These are phyloP conservation scores for Carposina sasakii DNA, from an alignment of 1,140 invertebrate species.

Conservation along the genomic window DNA sequence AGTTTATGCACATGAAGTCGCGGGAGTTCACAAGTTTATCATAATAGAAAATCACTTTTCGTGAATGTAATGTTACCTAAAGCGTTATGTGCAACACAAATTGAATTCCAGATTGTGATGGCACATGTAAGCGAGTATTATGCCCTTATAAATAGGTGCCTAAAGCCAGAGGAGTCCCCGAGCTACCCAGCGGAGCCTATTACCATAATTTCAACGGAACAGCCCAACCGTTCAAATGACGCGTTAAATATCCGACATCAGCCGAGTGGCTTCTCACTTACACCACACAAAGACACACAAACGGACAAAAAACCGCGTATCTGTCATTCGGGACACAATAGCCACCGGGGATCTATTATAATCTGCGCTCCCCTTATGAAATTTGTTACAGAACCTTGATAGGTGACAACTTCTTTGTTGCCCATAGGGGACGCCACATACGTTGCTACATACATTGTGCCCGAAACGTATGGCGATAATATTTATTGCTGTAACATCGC, in stretches of 20 bases:
- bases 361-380: conserved; percentile 47
- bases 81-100: no score
- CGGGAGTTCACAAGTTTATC: no score
- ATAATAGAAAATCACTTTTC: no score
- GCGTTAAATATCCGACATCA: conserved; percentile 57
- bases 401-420: conserved; percentile 42
- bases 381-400: conserved; percentile 60
- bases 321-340: conserved; percentile 34
- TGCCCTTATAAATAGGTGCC: no score
- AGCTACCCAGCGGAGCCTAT: no score
- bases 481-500: conserved; percentile 38
- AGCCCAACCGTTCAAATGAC: conserved; percentile 56
- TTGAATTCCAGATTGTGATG: no score
- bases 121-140: no score
- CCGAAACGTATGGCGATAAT: conserved; percentile 20
- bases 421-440: conserved; percentile 17
- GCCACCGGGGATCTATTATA: conserved; percentile 45
- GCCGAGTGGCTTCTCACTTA: conserved; percentile 39
- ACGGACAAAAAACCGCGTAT: conserved; percentile 52
- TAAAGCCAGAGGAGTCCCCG: no score
- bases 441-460: no score
- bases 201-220: conserved; percentile 52
- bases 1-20: no score
- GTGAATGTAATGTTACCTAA: no score
- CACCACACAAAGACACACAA: conserved; percentile 44